Base-by-base conservation (phyloP, 2,888 invertebrate genomes). In the Dynastes grantii region DNA sequence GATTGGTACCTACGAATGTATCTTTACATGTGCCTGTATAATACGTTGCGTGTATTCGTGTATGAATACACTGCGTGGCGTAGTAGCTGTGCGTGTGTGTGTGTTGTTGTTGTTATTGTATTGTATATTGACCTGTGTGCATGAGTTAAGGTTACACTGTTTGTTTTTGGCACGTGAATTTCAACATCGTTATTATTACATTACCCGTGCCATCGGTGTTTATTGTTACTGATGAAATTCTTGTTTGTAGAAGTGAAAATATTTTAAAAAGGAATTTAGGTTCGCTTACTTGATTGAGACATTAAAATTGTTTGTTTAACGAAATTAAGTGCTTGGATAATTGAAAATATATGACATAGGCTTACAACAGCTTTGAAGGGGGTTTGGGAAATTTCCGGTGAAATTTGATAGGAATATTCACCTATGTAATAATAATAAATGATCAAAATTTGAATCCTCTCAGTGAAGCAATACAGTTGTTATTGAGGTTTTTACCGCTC, bases 111-210 rank as follows among this genome's bases (percentile, higher is more conserved):
- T 45, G 45, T 45, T 45, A 45, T 45, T 45, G 45, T 45, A 45
- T 61, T 61, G 61, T 8, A 11, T 29, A 29, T 61, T 61, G 53
- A 11, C 61, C 61, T 61, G 53, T 53, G 16, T 16, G 16, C 27
- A 9, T 22, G 22, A 8, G 27, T 22, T 61, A 68, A 68, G 45
- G 49, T 68, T 40, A 65, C n/a, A 16, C 32, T 68, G 27, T 49
- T 40, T n/a, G 45, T 68, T 68, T 68, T 68, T 22, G 67, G 67
- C 67, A 49, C 49, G 49, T 49, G 67, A 68, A 49, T 49, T 68
- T 51, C 45, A 49, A 49, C 40, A 51, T 68, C 22, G 49, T 49
- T 68, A 45, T 65, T 40, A 68, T 68, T 68, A 49, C 49, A 49
- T 49, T 13, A 68, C 16, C 11, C 27, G 13, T 27, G 45, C 9